phyloP scores from a whole-genome alignment of 2,888 invertebrate species.

The Emesis russula region DNA sequence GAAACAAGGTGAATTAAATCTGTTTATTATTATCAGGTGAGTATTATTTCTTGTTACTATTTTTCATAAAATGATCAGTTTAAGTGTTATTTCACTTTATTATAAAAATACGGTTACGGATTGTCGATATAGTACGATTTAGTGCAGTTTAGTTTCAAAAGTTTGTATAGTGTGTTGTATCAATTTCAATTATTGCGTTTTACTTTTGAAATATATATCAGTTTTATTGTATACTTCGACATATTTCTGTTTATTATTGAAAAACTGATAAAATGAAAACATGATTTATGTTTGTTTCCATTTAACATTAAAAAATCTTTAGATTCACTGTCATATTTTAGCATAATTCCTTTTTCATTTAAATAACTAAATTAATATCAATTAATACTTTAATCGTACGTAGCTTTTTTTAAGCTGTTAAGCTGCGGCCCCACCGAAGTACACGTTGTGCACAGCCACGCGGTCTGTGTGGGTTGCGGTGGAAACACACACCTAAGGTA shows the following conservation, averaged over 20 bases:
- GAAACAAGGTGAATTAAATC: constrained; percentile 26
- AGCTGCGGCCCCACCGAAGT: constrained; percentile 2
- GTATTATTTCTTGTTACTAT: constrained; percentile 24
- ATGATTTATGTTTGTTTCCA: constrained; percentile 18
- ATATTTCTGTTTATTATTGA: constrained; percentile 25
- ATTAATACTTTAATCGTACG: constrained; percentile 13
- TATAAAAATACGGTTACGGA: constrained; percentile 20
- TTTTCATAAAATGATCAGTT: constrained; percentile 29
- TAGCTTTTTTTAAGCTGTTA: constrained; percentile 24
- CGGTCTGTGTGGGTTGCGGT: constrained; percentile 16
- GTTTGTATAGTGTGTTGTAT: constrained; percentile 23
- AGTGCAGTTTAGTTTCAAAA: constrained; percentile 27
- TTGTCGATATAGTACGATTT: constrained; percentile 25
- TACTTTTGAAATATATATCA: constrained; percentile 26
- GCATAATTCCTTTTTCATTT: constrained; percentile 22
- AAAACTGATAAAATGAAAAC: constrained; percentile 27
- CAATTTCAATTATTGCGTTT: constrained; percentile 29
- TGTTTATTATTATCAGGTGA: constrained; percentile 23
- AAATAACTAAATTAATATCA: constrained; percentile 28
- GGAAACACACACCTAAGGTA: neutral
- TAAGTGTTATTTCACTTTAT: constrained; percentile 31
- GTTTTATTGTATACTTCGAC: constrained; percentile 20
- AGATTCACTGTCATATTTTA: constrained; percentile 16
- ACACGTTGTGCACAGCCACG: constrained; percentile 8
- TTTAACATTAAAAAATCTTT: constrained; percentile 26